Evolutionary conservation across 2,797 vertebrate species (phyloP).

Genomic region (Potorous gilbertii): DNA sequence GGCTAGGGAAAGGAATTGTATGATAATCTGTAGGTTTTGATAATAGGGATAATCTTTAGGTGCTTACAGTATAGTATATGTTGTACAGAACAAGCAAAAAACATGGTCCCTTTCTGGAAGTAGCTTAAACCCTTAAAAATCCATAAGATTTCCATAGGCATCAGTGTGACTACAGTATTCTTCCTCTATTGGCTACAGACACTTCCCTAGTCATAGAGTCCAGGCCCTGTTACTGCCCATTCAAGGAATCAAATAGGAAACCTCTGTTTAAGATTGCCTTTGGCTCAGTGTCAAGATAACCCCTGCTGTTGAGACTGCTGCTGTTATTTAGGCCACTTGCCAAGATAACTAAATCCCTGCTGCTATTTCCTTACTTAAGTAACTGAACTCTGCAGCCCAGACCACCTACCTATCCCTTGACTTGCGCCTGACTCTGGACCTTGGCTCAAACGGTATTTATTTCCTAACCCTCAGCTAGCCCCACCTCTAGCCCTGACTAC

Average conservation of each 20-base stretch:
- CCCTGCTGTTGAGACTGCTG: background rate
- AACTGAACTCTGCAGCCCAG: background rate
- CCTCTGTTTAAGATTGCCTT: background rate
- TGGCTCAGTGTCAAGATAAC: background rate
- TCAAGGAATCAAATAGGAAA: background rate
- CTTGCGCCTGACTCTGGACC: background rate
- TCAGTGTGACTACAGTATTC: background rate
- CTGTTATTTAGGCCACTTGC: background rate
- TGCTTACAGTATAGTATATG: background rate
- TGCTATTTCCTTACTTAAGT: background rate
- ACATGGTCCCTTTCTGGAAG: background rate
- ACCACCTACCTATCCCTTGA: background rate
- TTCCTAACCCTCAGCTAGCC: background rate
- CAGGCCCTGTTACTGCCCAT: background rate
- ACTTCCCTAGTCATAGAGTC: background rate
- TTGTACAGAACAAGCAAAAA: background rate
- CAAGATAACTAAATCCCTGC: background rate
- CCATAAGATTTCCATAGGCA: background rate
- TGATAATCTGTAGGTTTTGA: background rate
- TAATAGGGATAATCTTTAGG: background rate
- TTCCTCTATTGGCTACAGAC: background rate
- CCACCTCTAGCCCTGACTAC: accelerated
- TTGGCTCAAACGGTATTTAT: background rate
- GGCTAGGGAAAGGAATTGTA: background rate
- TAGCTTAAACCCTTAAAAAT: constrained; percentile 14